Percentiles rank a stretch among this genome's conserved stretches.
Evolutionary conservation across 2,888 invertebrate genomes (phyloP).

Genomic region (Gari tellinella): DNA sequence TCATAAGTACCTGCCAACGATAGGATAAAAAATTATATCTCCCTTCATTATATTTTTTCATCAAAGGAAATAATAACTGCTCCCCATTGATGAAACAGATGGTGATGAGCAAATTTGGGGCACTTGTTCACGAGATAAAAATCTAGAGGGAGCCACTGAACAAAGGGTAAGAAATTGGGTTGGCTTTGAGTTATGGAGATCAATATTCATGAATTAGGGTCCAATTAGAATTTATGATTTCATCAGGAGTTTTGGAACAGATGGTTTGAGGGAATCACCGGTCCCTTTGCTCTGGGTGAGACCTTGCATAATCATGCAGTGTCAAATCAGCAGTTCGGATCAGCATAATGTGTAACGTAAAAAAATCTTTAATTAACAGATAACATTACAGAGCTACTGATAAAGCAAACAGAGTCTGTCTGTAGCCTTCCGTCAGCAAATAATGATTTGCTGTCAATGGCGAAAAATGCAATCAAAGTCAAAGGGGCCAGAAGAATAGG

Average conservation of each 20-base stretch:
- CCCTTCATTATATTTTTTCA: conserved; percentile 17
- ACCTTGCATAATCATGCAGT: no score
- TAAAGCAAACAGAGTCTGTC: no score
- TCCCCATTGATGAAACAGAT: conserved; percentile 15
- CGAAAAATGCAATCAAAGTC: no score
- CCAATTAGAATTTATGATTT: conserved; percentile 57
- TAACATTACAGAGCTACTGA: no score
- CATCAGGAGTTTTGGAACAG: conserved; percentile 43
- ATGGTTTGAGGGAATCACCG: conserved; percentile 18
- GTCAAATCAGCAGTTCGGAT: no score
- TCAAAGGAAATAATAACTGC: conserved; percentile 11
- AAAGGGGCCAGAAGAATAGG: no score
- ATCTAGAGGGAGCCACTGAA: conserved; percentile 1
- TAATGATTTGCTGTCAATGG: no score
- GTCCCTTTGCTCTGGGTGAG: no score
- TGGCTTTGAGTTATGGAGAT: conserved; percentile 11
- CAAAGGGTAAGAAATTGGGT: background rate
- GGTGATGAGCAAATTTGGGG: conserved; percentile 9
- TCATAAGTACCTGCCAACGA: no score
- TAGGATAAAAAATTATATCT: conserved; percentile 4
- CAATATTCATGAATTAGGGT: conserved; percentile 41
- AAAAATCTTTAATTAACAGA: no score
- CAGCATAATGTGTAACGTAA: no score
- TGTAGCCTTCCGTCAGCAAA: no score
- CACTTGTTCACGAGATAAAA: conserved; percentile 9